phyloP scores from a whole-genome alignment of 2,797 vertebrate genomes.

The Hippocampus kuda region DNA sequence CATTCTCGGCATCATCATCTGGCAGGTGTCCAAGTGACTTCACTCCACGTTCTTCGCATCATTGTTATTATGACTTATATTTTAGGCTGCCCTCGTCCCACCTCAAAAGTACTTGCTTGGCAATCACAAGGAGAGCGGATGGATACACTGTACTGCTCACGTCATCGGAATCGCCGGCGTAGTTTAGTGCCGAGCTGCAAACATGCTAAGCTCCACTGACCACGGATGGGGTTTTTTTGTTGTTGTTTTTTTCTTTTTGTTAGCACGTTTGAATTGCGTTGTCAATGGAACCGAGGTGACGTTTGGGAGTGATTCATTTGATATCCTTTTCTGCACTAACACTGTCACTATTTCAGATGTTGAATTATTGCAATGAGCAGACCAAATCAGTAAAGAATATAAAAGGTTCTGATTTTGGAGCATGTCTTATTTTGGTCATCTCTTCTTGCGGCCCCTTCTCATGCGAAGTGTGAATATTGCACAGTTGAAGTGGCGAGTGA shows the following conservation, averaged over 20 bases:
- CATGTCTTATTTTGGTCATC: conserved; percentile 9
- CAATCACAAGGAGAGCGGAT: conserved; percentile 16
- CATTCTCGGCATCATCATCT: conserved; percentile 75
- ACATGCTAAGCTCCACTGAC: conserved; percentile 50
- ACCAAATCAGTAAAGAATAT: conserved; percentile 9
- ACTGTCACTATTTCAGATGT: conserved; percentile 40
- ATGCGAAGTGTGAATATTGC: conserved; percentile 10
- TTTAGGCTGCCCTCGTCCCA: conserved; percentile 16
- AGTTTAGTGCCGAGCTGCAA: neutral
- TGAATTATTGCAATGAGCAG: conserved; percentile 12
- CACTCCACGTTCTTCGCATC: neutral
- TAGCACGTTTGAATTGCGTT: conserved; percentile 53
- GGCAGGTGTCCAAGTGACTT: conserved; percentile 54
- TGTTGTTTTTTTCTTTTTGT: neutral
- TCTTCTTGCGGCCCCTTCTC: neutral
- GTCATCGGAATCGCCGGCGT: neutral
- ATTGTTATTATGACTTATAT: conserved; percentile 22
- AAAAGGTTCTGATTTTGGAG: conserved; percentile 10
- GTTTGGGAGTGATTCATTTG: conserved; percentile 16
- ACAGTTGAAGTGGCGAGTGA: conserved; percentile 6
- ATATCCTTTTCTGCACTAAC: conserved; percentile 56
- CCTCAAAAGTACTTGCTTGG: conserved; percentile 26
- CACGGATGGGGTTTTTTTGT: conserved; percentile 26
- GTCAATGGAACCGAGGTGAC: conserved; percentile 37
- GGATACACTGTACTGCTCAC: conserved; percentile 9